Percentiles rank a stretch among this genome's conserved stretches.
These are phyloP conservation scores for Tricholauxania praeusta DNA, from an alignment of 2,888 invertebrate species.

Conservation along the genomic window DNA sequence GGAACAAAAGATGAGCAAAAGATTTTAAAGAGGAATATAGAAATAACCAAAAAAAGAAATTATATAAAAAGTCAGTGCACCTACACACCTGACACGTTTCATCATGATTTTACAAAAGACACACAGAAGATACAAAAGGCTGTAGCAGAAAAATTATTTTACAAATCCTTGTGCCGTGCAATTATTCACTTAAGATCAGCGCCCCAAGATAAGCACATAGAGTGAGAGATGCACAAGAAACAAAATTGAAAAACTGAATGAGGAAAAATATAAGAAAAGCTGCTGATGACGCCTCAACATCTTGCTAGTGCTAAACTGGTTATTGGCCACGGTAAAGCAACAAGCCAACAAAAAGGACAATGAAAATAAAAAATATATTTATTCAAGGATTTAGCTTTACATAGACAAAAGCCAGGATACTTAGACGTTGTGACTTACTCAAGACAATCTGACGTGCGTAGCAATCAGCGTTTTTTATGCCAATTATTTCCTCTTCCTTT, in stretches of 20 bases:
- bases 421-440: background rate
- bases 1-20: slow-evolving; percentile 48
- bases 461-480: slow-evolving; percentile 24
- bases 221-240: slow-evolving; percentile 9
- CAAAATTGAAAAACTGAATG: background rate
- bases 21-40: slow-evolving; percentile 37
- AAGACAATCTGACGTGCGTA: background rate
- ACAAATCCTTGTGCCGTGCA: slow-evolving; percentile 28
- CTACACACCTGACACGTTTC: no score
- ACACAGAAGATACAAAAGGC: slow-evolving; percentile 14
- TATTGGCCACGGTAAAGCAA: slow-evolving; percentile 24
- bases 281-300: background rate
- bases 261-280: background rate
- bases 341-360: background rate
- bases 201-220: slow-evolving; percentile 29
- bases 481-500: background rate
- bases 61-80: slow-evolving; percentile 19
- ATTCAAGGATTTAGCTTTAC: background rate
- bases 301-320: slow-evolving; percentile 12
- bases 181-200: slow-evolving; percentile 38
- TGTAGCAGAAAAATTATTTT: slow-evolving; percentile 22
- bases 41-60: background rate
- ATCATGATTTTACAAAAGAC: background rate
- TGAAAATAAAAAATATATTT: background rate
- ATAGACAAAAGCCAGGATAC: background rate